phyloP scores from a whole-genome alignment of 2,888 invertebrate species.

The Aelia acuminata region DNA sequence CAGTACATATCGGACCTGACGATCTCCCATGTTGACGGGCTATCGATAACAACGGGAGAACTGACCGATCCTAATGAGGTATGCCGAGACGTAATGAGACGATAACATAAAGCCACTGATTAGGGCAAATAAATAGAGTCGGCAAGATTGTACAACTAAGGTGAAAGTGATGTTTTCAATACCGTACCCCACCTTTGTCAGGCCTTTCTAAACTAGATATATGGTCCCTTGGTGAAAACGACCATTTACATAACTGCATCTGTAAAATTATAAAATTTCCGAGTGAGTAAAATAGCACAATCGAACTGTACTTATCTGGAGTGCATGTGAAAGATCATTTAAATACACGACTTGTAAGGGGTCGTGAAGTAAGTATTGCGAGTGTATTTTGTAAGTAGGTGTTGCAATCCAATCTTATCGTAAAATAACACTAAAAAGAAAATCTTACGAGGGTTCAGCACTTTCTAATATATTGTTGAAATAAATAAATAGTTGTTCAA shows the following conservation, averaged over 20 bases:
- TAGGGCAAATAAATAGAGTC: background rate
- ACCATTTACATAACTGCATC: slow-evolving; percentile 13
- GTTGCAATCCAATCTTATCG: background rate
- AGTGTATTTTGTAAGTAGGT: background rate
- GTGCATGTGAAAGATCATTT: background rate
- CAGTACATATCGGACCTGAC: background rate
- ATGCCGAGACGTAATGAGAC: background rate
- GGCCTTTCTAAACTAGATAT: slow-evolving; percentile 44
- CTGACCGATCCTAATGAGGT: background rate
- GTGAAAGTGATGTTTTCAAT: slow-evolving; percentile 42
- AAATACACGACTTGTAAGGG: background rate
- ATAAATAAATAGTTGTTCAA: no score
- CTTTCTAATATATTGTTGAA: no score
- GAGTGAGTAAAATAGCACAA: background rate
- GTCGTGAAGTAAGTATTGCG: background rate
- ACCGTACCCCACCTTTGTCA: slow-evolving; percentile 30
- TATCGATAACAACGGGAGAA: background rate
- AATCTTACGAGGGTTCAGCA: no score
- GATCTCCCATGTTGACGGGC: background rate
- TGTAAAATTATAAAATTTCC: background rate
- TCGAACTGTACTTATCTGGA: background rate
- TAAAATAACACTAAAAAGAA: background rate
- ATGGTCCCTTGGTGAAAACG: slow-evolving; percentile 27
- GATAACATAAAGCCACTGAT: slow-evolving; percentile 14
- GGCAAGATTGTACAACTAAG: slow-evolving; percentile 18